Evolutionary conservation across 2,113 vertebrate genomes (phyloP).

Genomic region (Hyperoodon ampullatus): DNA sequence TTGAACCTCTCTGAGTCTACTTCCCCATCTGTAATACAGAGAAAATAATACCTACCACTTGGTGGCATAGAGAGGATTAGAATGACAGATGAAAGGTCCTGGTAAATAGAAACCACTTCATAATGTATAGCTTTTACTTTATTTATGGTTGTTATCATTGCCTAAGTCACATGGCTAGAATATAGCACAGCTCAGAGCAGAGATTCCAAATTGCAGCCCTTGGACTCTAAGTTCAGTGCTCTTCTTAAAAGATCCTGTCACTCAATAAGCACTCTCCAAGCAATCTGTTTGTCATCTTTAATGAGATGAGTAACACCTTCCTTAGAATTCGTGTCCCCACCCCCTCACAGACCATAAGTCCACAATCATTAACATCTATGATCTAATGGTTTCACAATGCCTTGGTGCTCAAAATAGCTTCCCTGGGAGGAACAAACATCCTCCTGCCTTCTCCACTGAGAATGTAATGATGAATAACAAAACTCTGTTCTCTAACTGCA

Average conservation of each 20-base stretch:
- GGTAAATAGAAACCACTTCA: neutral
- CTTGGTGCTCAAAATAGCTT: neutral
- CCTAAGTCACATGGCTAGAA: neutral
- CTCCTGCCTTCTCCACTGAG: neutral
- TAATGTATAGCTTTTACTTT: neutral
- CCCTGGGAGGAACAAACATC: neutral
- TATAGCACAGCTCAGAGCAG: neutral
- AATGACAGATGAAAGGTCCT: neutral
- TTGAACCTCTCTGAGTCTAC: neutral
- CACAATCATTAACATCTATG: neutral
- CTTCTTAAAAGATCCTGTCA: neutral
- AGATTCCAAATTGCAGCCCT: neutral
- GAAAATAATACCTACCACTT: neutral
- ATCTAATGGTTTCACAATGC: neutral
- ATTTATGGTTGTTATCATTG: neutral
- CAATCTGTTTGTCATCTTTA: neutral
- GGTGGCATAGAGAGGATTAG: neutral
- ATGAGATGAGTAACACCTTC: neutral
- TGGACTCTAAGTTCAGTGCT: neutral
- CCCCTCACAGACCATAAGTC: neutral
- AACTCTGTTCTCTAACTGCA: neutral
- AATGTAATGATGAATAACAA: slow-evolving; percentile 49
- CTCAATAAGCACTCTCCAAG: neutral
- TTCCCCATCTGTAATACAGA: neutral
- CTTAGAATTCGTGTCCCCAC: neutral